Percentiles rank a stretch among this genome's conserved stretches.
phyloP scores from a whole-genome alignment of 2,888 invertebrate species.

The Plagodis pulveraria region DNA sequence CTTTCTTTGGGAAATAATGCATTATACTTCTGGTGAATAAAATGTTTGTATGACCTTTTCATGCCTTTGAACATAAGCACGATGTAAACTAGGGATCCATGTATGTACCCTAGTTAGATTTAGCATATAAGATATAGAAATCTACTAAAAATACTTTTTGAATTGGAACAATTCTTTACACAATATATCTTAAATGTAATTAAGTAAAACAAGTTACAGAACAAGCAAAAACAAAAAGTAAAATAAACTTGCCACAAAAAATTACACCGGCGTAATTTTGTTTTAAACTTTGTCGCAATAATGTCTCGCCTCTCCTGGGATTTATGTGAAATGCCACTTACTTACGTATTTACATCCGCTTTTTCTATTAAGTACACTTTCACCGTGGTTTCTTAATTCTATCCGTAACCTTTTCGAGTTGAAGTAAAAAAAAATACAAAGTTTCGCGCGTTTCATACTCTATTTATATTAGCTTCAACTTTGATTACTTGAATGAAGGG shows the following conservation, averaged over 20 bases:
- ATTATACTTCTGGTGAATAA: too few relatives aligned
- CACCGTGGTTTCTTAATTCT: slow-evolving; percentile 4
- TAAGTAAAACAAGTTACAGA: slow-evolving; percentile 35
- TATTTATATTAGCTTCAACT: too few relatives aligned
- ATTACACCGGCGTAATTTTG: slow-evolving; percentile 52
- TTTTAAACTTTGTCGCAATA: slow-evolving; percentile 55
- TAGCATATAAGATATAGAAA: too few relatives aligned
- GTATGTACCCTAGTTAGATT: too few relatives aligned
- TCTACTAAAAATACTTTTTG: too few relatives aligned
- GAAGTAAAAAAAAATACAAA: neutral
- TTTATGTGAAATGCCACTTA: slow-evolving; percentile 23
- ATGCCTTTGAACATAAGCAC: too few relatives aligned
- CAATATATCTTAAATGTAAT: slow-evolving; percentile 26
- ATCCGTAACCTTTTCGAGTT: neutral
- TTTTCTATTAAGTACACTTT: neutral
- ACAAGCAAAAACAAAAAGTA: slow-evolving; percentile 51
- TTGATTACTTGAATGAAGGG: too few relatives aligned
- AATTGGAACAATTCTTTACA: slow-evolving; percentile 1
- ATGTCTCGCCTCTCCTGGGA: slow-evolving; percentile 36
- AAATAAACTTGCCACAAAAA: slow-evolving; percentile 51
- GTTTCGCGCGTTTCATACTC: too few relatives aligned
- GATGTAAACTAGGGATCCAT: too few relatives aligned
- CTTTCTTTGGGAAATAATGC: too few relatives aligned
- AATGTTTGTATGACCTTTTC: too few relatives aligned
- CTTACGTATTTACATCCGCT: slow-evolving; percentile 4